Conservation (phyloP, 2,113 vertebrate genomes). For the Diadophis punctatus region DNA sequence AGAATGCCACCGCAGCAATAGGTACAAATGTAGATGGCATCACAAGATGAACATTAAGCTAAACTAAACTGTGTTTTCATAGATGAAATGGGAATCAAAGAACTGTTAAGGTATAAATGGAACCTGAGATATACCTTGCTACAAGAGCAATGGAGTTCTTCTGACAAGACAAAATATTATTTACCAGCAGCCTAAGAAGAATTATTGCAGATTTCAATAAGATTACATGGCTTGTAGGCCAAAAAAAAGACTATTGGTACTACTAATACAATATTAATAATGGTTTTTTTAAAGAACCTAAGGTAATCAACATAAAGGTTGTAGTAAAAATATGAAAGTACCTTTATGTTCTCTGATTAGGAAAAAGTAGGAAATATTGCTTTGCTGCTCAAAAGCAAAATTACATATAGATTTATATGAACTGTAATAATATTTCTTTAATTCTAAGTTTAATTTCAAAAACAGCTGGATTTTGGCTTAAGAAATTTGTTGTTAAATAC, state of each 20-base stretch:
- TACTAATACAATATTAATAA: background rate
- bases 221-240: background rate
- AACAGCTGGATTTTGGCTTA: conserved; percentile 14
- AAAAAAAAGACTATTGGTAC: background rate
- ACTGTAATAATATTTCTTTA: background rate
- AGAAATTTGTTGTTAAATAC: conserved; percentile 1
- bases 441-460: background rate
- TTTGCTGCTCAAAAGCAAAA: background rate
- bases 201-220: background rate
- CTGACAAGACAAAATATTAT: background rate
- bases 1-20: background rate
- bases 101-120: background rate
- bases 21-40: background rate
- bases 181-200: background rate
- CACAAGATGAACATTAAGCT: background rate
- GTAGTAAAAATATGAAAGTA: background rate
- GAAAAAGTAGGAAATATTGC: conserved; percentile 3
- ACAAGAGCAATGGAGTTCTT: background rate
- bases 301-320: background rate
- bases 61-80: background rate
- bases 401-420: background rate
- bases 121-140: background rate
- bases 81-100: background rate
- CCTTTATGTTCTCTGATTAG: background rate
- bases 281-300: background rate